Percentiles rank a stretch among this genome's conserved stretches.
phyloP scores from a whole-genome alignment of 1,140 invertebrate genomes.

The Pseudomyrmex gracilis region DNA sequence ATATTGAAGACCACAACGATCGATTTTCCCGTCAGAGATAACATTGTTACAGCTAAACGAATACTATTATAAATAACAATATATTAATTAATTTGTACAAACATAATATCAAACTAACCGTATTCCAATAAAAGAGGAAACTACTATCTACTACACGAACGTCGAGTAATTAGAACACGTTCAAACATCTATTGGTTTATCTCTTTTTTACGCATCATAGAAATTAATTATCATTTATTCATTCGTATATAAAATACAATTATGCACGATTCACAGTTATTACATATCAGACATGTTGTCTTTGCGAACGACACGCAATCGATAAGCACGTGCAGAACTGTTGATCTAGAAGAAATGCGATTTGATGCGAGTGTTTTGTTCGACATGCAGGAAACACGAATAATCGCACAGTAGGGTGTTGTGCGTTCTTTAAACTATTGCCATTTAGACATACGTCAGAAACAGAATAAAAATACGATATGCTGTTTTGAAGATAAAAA shows the following conservation, averaged over 20 bases:
- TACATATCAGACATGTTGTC: background rate
- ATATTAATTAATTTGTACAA: constrained; percentile 25
- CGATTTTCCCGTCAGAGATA: constrained; percentile 27
- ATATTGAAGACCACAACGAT: background rate
- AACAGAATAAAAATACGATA: background rate
- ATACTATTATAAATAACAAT: constrained; percentile 28
- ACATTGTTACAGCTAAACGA: constrained; percentile 1
- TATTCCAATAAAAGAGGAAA: background rate
- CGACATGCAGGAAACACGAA: constrained; percentile 23
- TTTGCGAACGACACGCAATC: background rate
- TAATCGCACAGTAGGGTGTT: background rate
- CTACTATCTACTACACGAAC: background rate
- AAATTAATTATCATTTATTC: constrained; percentile 34
- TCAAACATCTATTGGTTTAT: background rate
- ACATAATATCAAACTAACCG: constrained; percentile 14
- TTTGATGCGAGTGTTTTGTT: constrained; percentile 67
- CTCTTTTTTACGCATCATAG: background rate
- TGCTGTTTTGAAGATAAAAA: background rate
- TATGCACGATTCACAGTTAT: background rate
- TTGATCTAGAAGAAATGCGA: constrained; percentile 67
- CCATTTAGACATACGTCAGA: constrained; percentile 45
- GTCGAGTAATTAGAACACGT: background rate
- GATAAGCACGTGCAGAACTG: constrained; percentile 63
- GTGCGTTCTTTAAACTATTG: constrained; percentile 63
- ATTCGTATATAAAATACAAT: background rate